Base-by-base conservation (phyloP, 2,113 vertebrate genomes). In the Indicator indicator region DNA sequence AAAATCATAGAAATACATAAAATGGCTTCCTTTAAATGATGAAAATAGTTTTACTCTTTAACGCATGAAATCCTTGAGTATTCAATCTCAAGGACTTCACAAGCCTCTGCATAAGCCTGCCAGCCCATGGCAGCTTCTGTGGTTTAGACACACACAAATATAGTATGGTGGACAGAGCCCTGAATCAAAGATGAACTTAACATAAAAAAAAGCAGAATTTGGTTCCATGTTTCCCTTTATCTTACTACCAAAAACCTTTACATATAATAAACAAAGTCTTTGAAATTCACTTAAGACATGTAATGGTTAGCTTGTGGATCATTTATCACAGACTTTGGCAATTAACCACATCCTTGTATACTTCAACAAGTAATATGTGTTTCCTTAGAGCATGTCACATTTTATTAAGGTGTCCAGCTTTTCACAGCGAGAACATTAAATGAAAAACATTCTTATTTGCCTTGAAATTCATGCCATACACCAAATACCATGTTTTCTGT, bases 401-500 rank as follows among this genome's bases (percentile, higher is more conserved):
- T 86, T 92, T 52, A 77, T 95, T 86, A 93, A 80, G 32, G 64
- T 54, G 42, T 59, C 30, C 89, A 68, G 62, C 46, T 96, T 93
- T 74, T 78, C 83, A 69, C 12, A 9, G 32, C n/a, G 50, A 80
- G 11, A 17, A 48, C 84, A 70, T 85, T 67, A 94, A 68, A 73
- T n/a, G 14, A 74, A 88, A 95, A 84, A 17, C 27, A 79, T 80
- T 92, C 67, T 64, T 83, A 83, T 87, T 94, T 94, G 81, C 72
- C 85, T 55, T 16, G 56, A 83, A 96, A 94, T 95, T 33, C 60
- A 76, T 64, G 64, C 42, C 82, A 18, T 58, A 74, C 26, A 96
- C 80, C 89, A 95, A 95, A 80, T 62, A 89, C 14, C 6, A 16
- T 77, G 77, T 94, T 95, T 96, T 94, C 48, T 89, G 65, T 75